Percentiles rank a stretch among this genome's conserved stretches.
These are phyloP conservation scores for Proteles cristata DNA, from an alignment of 2,113 vertebrate genomes.

Conservation along the genomic window DNA sequence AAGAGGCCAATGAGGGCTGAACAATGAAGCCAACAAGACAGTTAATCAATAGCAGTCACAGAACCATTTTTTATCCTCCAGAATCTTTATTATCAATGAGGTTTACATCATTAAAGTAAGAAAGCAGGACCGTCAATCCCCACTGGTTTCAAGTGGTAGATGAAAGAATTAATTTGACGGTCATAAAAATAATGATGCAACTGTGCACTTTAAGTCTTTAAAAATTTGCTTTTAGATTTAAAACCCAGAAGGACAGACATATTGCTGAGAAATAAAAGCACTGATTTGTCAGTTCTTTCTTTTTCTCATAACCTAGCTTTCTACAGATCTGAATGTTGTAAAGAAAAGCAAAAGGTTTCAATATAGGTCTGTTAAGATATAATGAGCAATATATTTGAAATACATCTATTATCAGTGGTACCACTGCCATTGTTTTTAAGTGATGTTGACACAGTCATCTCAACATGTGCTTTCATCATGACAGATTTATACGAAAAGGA, in stretches of 20 bases:
- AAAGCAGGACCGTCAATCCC: conserved; percentile 82
- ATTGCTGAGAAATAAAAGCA: conserved; percentile 69
- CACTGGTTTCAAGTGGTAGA: conserved; percentile 78
- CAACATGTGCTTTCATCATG: conserved; percentile 10
- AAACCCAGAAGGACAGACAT: conserved; percentile 68
- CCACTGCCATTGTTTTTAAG: background rate
- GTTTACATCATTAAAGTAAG: conserved; percentile 85
- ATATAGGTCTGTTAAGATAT: conserved; percentile 28
- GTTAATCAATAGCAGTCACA: conserved; percentile 86
- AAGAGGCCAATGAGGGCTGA: conserved; percentile 82
- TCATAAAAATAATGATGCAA: conserved; percentile 81
- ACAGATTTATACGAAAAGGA: conserved; percentile 43
- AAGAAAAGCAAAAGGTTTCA: conserved; percentile 42
- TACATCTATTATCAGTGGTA: background rate
- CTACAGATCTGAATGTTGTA: conserved; percentile 12
- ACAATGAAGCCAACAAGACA: conserved; percentile 83
- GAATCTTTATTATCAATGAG: conserved; percentile 85
- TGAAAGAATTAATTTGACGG: conserved; percentile 83
- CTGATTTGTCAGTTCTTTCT: conserved; percentile 59
- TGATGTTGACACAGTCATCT: background rate
- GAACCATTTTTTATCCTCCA: conserved; percentile 81
- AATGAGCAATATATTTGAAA: conserved; percentile 63
- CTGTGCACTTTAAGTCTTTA: conserved; percentile 72
- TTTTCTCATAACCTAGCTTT: conserved; percentile 49
- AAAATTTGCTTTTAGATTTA: conserved; percentile 75